Conservation (phyloP, 2,113 vertebrate species). For the Probosciger aterrimus region DNA sequence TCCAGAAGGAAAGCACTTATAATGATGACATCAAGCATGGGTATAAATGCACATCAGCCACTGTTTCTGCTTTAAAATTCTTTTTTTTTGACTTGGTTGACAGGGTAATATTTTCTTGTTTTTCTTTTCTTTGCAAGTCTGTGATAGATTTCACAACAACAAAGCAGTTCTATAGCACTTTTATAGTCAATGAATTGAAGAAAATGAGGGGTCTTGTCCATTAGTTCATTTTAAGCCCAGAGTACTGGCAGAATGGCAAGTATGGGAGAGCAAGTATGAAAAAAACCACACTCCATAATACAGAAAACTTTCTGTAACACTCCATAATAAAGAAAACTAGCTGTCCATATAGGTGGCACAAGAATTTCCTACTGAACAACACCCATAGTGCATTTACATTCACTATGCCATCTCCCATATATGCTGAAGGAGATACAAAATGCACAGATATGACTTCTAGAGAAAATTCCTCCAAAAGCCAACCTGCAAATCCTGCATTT, state of each 20-base stretch:
- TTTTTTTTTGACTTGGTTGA: not conserved
- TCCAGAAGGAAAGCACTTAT: slow-evolving; percentile 22
- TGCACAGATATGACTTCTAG: not conserved
- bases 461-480: not conserved
- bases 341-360: not conserved
- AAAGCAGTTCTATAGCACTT: slow-evolving; percentile 45
- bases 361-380: not conserved
- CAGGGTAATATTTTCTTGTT: slow-evolving; percentile 1
- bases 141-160: slow-evolving; percentile 45
- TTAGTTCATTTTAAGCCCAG: slow-evolving; percentile 44
- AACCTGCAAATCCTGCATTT: not conserved
- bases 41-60: slow-evolving; percentile 42
- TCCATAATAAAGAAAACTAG: not conserved
- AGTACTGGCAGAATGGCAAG: not conserved
- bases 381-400: not conserved
- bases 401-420: not conserved
- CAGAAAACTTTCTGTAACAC: not conserved
- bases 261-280: not conserved
- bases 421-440: not conserved
- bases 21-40: slow-evolving; percentile 19
- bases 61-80: slow-evolving; percentile 30
- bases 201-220: slow-evolving; percentile 56
- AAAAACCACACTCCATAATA: not conserved
- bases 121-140: slow-evolving; percentile 40
- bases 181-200: slow-evolving; percentile 51